Evolutionary conservation across 1,140 invertebrate species (phyloP), one percentile per base, ranked within the genome.

Genomic region (Bombus turneri): DNA sequence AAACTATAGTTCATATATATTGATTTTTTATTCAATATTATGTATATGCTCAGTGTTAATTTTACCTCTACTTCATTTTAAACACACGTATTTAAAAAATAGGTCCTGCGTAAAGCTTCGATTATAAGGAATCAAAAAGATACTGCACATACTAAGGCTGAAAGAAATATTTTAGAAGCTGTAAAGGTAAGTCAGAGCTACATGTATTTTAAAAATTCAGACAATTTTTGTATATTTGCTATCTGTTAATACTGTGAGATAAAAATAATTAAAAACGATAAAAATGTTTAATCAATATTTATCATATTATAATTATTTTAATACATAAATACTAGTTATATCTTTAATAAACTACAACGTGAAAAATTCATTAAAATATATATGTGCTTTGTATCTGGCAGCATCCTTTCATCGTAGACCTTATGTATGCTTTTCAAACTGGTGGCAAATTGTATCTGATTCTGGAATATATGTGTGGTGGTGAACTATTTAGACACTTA

Each of bases 51-150:
- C 83, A 53, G 25, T 25, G 9, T 28, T 59, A n/a, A 34, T 62
- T 28, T 18, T 39, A 53, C 10, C 28, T 74, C 57, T n/a, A 22
- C 53, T 9, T 53, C 1, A 34, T 31, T n/a, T 41, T 41, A 74
- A 64, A 47, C 59, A 25, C 53, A 79, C 6, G 59, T 81, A 71
- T 81, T 73, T 82, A 41, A 34, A 79, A 75, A 80, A 79, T 43
- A 95, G 95, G 94, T 99, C 62, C 96, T 99, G 77, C 98, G 98
- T 91, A 99, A 99, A 95, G 99, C 99, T 79, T 99, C 98, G 15
- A 99, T 99, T 94, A 98, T 99, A 84, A 97, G 99, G 92, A 99
- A 99, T 96, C 98, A 99, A 95, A 99, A 99, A 96, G 99, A 99
- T 95, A 99, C 99, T 80, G 99, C 99, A 86, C 99, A 99, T 93